Evolutionary conservation across 2,888 invertebrate genomes (phyloP), one percentile per base, ranked within the genome.

Genomic region (Ophion ellenae): DNA sequence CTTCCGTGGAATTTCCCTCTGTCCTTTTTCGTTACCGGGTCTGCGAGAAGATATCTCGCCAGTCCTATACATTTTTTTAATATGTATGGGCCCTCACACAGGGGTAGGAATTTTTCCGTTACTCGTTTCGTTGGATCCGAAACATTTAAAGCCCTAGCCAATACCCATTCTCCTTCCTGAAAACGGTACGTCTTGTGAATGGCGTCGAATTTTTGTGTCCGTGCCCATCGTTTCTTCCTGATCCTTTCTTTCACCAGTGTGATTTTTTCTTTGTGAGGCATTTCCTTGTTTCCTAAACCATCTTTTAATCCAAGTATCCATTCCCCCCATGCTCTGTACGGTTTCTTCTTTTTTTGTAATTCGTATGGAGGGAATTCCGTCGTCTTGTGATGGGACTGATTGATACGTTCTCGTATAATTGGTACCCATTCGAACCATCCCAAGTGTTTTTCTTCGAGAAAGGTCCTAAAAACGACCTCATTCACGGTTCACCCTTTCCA

Each of bases 21-120:
- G 9, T 79, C 79, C 28, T 2, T 24, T 36, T 76, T 10, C 0
- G 71, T 66, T 0, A 2, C 7, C 1, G 80, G 67, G 20, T 84
- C 28, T 5, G 32, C 61, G 6, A 85, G 17, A 0, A 67, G 10
- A 20, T 78, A 81, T 4, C 64, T 67, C 7, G 45, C 17, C 2
- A 28, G 6, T 9, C 63, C 67, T 24, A 78, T 24, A 24, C 78
- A 73, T 36, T 74, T 75, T n/a, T 40, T 63, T 2, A 82, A 73
- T 10, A 7, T 2, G 28, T 84, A 87, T 0, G 83, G 86, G 6
- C 83, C 83, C 45, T 87, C 85, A 45, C 83, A 86, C 5, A 87
- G 11, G 0, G 84, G 40, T 59, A 86, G 36, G 36, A 87, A 85
- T 40, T 85, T 87, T 0, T 82, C 84, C n/a, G 71, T 64, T 11